Base-by-base conservation (phyloP, 2,888 invertebrate genomes). In the Rhodophaea formosa region DNA sequence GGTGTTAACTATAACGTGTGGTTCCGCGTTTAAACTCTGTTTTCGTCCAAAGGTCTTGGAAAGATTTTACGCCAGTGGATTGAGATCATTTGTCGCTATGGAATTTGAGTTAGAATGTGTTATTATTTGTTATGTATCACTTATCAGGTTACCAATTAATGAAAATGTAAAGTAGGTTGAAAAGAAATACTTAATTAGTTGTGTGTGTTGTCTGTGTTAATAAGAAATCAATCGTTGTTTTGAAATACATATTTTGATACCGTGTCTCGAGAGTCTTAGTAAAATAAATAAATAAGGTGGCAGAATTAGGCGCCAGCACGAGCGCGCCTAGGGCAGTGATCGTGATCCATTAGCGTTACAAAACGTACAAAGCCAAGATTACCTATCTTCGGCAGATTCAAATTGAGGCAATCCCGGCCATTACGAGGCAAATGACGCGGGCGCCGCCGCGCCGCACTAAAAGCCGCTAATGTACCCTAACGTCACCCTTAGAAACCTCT, bases 341-440 rank as follows among this genome's bases (percentile, higher is more conserved):
- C 56, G 49, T 56, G 56, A 71, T 73, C 80, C 82, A 83, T 84
- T 82, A 82, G 58, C 51, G 65, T 65, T 71, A 67, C 68, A 70
- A 75, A 76, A 70, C 67, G 69, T 70, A 74, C 69, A 71, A 74
- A 64, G 65, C 63, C 62, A 69, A 74, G 72, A 73, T 75, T 74
- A 75, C 73, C 67, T 74, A 76, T 74, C 67, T 74, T 71, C 75
- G 69, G 75, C 74, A 75, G 77, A 80, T 82, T 82, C 80, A 83
- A 84, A 82, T 82, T 79, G 82, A 80, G 75, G 82, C 79, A 80
- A 86, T 83, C 79, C 69, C 72, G 67, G 62, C 80, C 81, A 87
- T 87, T 87, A 86, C 79, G 63, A 76, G 71, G 77, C 82, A 82
- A 87, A 86, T 84, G 86, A 82, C 81, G 77, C 72, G 69, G 77